Conservation (phyloP, 2,888 invertebrate genomes). For the Heteromurus nitidus region DNA sequence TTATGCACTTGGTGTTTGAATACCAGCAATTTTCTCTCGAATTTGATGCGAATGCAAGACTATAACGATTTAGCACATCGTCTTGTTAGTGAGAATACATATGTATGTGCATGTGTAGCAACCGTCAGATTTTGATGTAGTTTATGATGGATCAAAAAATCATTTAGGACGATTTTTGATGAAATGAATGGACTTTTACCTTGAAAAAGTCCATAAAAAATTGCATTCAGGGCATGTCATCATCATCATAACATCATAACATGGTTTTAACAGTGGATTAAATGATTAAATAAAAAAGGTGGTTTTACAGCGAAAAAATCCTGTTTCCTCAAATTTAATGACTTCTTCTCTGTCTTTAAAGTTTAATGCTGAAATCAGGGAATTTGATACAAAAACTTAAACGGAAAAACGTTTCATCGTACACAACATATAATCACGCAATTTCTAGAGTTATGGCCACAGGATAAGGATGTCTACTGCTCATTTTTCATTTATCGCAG, state of each 20-base stretch:
- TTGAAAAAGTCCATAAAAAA: constrained; percentile 32
- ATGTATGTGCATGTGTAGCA: too few species aligned
- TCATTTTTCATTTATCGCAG: constrained; percentile 39
- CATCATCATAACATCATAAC: constrained; percentile 48
- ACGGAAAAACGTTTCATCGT: constrained; percentile 24
- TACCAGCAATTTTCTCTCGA: too few species aligned
- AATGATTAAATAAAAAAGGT: constrained; percentile 48
- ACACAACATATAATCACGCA: constrained; percentile 54
- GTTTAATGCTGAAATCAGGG: background rate
- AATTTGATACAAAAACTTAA: constrained; percentile 22
- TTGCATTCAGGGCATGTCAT: constrained; percentile 39
- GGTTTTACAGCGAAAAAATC: constrained; percentile 46
- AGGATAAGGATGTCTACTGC: constrained; percentile 43
- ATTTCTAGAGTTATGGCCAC: constrained; percentile 49
- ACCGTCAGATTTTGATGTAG: too few species aligned
- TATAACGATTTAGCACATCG: constrained; percentile 23
- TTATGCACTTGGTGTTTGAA: background rate
- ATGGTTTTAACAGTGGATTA: constrained; percentile 36
- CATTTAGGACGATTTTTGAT: constrained; percentile 5
- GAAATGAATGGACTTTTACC: constrained; percentile 17
- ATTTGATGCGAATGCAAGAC: too few species aligned
- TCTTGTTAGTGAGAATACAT: too few species aligned
- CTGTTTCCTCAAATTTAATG: constrained; percentile 46
- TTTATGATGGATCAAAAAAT: background rate
- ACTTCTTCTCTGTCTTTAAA: constrained; percentile 31